phyloP scores from a whole-genome alignment of 2,113 vertebrate genomes.

The Ptychochromis oligacanthus region DNA sequence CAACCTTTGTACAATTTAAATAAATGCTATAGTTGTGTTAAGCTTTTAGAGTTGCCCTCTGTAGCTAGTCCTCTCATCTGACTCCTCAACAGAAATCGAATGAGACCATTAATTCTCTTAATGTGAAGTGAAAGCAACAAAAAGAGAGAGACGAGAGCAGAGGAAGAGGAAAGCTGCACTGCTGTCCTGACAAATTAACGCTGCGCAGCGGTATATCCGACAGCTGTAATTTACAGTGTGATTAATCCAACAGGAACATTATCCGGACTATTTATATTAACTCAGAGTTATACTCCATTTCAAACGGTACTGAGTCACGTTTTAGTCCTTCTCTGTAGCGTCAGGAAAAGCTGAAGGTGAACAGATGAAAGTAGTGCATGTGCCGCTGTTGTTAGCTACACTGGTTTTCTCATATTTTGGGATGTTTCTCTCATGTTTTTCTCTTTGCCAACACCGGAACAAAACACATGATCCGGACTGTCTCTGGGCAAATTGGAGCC shows the following conservation, averaged over 20 bases:
- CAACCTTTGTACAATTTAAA: not conserved
- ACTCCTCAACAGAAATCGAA: not conserved
- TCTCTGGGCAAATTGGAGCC: conserved; percentile 23
- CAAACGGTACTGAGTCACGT: conserved; percentile 37
- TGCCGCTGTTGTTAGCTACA: conserved; percentile 6
- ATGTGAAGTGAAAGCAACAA: conserved; percentile 1
- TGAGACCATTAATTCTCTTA: not conserved
- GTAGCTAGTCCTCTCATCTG: not conserved
- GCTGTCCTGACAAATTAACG: not conserved
- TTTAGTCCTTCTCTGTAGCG: not conserved
- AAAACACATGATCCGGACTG: not conserved
- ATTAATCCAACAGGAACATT: conserved; percentile 52
- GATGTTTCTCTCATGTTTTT: conserved; percentile 9
- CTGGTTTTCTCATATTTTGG: not conserved
- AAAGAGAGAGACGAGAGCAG: not conserved
- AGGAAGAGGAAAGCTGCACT: not conserved
- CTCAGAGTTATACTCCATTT: conserved; percentile 42
- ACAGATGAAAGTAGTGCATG: conserved; percentile 10
- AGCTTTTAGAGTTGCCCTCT: no score
- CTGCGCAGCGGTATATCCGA: conserved; percentile 25
- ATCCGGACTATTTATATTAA: conserved; percentile 57
- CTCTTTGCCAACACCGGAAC: not conserved
- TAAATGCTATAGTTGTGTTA: not conserved
- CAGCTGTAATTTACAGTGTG: conserved; percentile 1
- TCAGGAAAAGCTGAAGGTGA: not conserved